phyloP scores from a whole-genome alignment of 2,888 invertebrate species.

The Margaritifera margaritifera region DNA sequence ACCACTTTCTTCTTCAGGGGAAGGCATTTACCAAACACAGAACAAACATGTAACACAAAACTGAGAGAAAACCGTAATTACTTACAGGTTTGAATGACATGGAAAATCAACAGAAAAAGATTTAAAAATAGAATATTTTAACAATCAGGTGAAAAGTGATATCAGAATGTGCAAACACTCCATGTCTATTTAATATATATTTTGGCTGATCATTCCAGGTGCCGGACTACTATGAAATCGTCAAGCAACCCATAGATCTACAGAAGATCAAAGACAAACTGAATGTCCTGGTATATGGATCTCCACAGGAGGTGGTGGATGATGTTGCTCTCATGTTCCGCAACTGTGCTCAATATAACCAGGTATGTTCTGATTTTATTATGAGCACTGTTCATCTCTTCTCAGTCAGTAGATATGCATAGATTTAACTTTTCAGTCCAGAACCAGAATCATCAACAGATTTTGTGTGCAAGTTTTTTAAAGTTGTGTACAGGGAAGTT shows the following conservation, averaged over 20 bases:
- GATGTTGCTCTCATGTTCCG: constrained; percentile 67
- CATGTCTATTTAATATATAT: too few species aligned
- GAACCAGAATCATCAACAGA: too few species aligned
- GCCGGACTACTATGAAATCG: constrained; percentile 97
- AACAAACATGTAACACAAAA: too few species aligned
- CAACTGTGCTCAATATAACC: constrained; percentile 68
- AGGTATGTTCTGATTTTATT: constrained; percentile 46
- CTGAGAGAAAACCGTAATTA: too few species aligned
- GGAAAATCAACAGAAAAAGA: too few species aligned
- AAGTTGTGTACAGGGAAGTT: too few species aligned
- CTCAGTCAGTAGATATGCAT: neutral
- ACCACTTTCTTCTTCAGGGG: too few species aligned
- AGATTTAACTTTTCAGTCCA: neutral
- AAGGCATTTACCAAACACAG: too few species aligned
- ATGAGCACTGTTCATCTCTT: neutral
- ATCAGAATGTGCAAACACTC: too few species aligned
- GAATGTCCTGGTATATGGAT: constrained; percentile 59
- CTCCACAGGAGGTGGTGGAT: constrained; percentile 64
- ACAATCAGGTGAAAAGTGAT: too few species aligned
- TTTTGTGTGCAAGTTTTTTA: neutral
- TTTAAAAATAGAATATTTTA: too few species aligned
- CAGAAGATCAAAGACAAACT: constrained; percentile 89
- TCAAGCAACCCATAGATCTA: constrained; percentile 96
- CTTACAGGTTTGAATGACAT: too few species aligned
- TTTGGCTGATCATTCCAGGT: constrained; percentile 78